Percentiles rank a stretch among this genome's conserved stretches.
These are phyloP conservation scores for Pelodytes ibericus DNA, from an alignment of 2,797 vertebrate species.

Conservation along the genomic window DNA sequence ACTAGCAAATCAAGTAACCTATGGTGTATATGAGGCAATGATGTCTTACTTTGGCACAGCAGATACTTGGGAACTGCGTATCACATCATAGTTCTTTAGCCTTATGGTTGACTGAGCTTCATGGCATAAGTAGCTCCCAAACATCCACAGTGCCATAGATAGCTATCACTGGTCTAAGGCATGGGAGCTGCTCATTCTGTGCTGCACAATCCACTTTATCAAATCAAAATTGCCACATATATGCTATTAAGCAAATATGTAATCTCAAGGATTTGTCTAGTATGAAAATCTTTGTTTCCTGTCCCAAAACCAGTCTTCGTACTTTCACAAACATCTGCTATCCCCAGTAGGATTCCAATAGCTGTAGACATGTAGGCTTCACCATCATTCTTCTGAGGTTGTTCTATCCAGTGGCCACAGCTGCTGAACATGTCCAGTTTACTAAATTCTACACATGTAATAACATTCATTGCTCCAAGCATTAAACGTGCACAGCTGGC, in stretches of 20 bases:
- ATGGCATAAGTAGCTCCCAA: too few species aligned
- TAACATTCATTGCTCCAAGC: slow-evolving; percentile 8
- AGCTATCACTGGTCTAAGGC: too few species aligned
- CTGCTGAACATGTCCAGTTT: slow-evolving; percentile 16
- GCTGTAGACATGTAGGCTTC: slow-evolving; percentile 11
- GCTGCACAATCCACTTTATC: too few species aligned
- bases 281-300: slow-evolving; percentile 34
- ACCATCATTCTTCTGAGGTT: slow-evolving; percentile 1
- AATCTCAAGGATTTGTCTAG: slow-evolving; percentile 13
- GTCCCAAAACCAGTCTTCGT: slow-evolving; percentile 12
- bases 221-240: too few species aligned
- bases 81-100: too few species aligned
- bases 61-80: too few species aligned
- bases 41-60: too few species aligned
- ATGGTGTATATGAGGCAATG: too few species aligned
- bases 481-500: neutral
- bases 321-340: slow-evolving; percentile 45
- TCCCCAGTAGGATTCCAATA: slow-evolving; percentile 1
- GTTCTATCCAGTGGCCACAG: slow-evolving; percentile 19
- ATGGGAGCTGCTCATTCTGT: too few species aligned
- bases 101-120: too few species aligned
- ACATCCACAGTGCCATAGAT: too few species aligned
- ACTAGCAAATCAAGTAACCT: too few species aligned
- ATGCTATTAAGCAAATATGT: slow-evolving; percentile 19
- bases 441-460: neutral